phyloP scores from a whole-genome alignment of 2,113 vertebrate species.

The Cephalopterus ornatus region DNA sequence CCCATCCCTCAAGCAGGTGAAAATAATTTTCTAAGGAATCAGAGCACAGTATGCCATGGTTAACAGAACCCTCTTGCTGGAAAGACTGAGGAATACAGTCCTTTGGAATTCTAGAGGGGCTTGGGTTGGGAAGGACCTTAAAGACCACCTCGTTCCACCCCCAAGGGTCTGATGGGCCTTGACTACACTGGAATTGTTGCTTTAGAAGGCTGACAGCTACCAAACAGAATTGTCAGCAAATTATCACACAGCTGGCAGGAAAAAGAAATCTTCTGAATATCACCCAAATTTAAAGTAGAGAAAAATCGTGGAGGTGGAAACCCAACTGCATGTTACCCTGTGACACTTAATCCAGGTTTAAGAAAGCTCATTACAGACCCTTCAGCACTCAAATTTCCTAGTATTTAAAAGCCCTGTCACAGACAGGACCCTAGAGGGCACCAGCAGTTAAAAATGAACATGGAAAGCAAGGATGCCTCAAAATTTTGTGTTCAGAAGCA shows the following conservation, averaged over 20 bases:
- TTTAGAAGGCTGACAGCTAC: neutral
- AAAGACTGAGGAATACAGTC: neutral
- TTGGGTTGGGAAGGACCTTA: neutral
- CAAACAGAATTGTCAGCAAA: neutral
- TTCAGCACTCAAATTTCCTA: rapidly evolving
- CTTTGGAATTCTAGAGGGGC: neutral
- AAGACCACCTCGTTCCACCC: neutral
- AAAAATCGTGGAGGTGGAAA: neutral
- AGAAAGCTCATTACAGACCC: rapidly evolving
- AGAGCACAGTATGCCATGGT: neutral
- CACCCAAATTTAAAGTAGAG: neutral
- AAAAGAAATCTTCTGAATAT: neutral
- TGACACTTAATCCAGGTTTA: neutral
- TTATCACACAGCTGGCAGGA: neutral
- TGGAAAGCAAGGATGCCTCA: rapidly evolving
- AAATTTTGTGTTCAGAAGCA: rapidly evolving
- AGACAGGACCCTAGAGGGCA: slow-evolving; percentile 14
- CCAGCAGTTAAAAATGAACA: neutral
- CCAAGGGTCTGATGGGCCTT: neutral
- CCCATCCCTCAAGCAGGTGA: neutral
- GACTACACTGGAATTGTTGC: neutral
- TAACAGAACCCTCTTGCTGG: neutral
- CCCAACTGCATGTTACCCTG: neutral
- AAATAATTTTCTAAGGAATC: neutral
- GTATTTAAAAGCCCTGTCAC: neutral